Evolutionary conservation across 2,888 invertebrate species (phyloP), one percentile per base, ranked within the genome.

Genomic region (Acronicta leporina): DNA sequence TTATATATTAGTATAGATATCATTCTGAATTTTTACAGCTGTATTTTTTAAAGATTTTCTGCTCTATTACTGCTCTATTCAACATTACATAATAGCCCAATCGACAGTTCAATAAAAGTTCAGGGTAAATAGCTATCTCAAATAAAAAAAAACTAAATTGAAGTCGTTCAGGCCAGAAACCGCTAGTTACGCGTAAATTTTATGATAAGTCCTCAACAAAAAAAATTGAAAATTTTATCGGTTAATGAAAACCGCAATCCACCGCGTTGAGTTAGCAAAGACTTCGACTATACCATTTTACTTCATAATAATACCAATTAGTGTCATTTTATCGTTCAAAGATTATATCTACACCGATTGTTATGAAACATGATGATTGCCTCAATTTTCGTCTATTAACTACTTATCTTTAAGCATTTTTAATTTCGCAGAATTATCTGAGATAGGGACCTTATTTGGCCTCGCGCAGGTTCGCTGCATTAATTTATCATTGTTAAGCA

Each of bases 161-260:
- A 50, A 62, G 45, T 47, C 25, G 20, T 40, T n/a, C 15, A 47
- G 35, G 42, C 43, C n/a, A 30, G 40, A 41, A 44, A 68, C 41
- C 13, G 46, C 40, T 54, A 46, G 42, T 50, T 41, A 44, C 14
- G 41, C 20, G 44, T 35, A 33, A 54, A 54, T 30, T 49, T 52
- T 52, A 63, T 49, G 57, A 25, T 46, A 70, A 63, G 30, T 49
- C 16, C 42, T 48, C 33, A 16, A 48, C 41, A 14, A 57, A 55
- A 8, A 16, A 50, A 35, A 61, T 51, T 50, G 50, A 54, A 60
- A 55, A 20, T 47, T 48, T 30, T n/a, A 16, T 30, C 40, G 40
- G 49, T 41, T 57, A 61, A 54, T 52, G 20, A 52, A 14, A 27
- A 61, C 46, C 48, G 56, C 53, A 59, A 71, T 71, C 44, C 61